Base-by-base conservation (phyloP, 1,140 invertebrate genomes). In the Camponotus floridanus region DNA sequence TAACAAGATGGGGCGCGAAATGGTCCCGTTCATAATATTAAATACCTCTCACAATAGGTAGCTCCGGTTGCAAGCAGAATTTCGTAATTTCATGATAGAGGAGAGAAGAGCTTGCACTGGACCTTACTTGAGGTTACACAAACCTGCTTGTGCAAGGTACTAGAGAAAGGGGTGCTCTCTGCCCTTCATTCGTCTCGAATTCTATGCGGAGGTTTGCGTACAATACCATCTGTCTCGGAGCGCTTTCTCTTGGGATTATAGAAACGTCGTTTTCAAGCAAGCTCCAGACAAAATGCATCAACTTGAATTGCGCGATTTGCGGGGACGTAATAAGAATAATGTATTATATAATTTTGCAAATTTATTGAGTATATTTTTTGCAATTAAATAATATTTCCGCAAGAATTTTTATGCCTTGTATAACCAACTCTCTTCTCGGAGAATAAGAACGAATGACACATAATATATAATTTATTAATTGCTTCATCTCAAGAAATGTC, bases 231-330 rank as follows among this genome's bases (percentile, higher is more conserved):
- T 48, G 55, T 57, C 78, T 21, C 55, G 68, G 55, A 59, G 70
- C 59, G 79, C 79, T 73, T 83, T 83, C 79, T 74, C 79, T 74
- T 48, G 79, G 68, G 68, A 83, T 83, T 83, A 83, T 83, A 62
- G 79, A 83, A 83, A 83, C 26, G 79, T 83, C 68, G 39, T 83
- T 83, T 83, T 83, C 79, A 61, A 83, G 36, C 67, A 59, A 71
- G 18, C 67, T 48, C 61, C 36, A 42, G 79, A 73, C 79, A 71
- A 71, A 83, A 65, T 61, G 79, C 68, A 42, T 61, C 55, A 61
- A 45, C 55, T 74, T 73, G 68, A 73, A 83, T 62, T 61, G 67
- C 79, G 26, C 79, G 78, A 81, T 81, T 71, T 45, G 51, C 33
- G 18, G 3, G 13, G 79, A 39, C 18, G 39, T 45, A 59, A 45